Evolutionary conservation across 2,113 vertebrate species (phyloP).

Genomic region (Erinaceus europaeus): DNA sequence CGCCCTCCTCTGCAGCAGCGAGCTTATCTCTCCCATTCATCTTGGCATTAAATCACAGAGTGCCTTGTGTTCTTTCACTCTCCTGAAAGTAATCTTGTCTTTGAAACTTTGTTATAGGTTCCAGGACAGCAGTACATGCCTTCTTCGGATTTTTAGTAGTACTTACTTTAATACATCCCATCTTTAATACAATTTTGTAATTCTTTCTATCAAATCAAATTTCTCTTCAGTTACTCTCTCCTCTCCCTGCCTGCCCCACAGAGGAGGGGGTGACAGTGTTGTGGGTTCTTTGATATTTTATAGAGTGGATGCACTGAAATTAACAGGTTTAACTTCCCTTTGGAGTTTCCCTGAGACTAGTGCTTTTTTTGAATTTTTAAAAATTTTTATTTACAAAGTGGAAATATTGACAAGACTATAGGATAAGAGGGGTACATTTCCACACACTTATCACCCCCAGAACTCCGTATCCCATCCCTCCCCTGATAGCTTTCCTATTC

Average conservation of each 20-base stretch:
- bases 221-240: not conserved
- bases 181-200: too few relatives aligned
- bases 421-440: too few relatives aligned
- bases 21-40: conserved; percentile 54
- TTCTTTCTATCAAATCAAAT: conserved; percentile 24
- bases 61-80: conserved; percentile 51
- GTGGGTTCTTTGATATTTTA: not conserved
- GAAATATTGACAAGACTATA: too few relatives aligned
- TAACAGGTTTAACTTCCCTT: not conserved
- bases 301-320: not conserved
- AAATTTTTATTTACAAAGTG: too few relatives aligned
- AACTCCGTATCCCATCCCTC: too few relatives aligned
- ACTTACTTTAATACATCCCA: too few relatives aligned
- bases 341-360: too few relatives aligned
- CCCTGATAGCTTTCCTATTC: too few relatives aligned
- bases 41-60: conserved; percentile 50
- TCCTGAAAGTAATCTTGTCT: conserved; percentile 39
- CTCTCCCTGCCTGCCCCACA: not conserved
- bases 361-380: too few relatives aligned
- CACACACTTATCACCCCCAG: too few relatives aligned
- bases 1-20: not conserved
- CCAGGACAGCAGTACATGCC: not conserved
- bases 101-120: conserved; percentile 38
- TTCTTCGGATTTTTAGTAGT: conserved; percentile 9
- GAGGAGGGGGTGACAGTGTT: not conserved